Base-by-base conservation (phyloP, 1,140 invertebrate genomes). In the Holotrichia oblita region DNA sequence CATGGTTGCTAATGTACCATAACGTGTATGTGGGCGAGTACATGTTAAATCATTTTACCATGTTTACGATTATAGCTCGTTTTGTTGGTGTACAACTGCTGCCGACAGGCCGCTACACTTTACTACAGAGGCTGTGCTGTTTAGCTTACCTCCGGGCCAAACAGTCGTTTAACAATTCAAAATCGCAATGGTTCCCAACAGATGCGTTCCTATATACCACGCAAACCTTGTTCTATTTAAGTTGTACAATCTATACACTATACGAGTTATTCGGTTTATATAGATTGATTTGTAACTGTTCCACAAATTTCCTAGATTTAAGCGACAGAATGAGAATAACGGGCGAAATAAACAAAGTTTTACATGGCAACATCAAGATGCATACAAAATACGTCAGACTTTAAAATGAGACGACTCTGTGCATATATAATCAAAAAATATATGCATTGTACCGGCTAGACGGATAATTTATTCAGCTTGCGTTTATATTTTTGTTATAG, bases 71-170 rank as follows among this genome's bases (percentile, higher is more conserved):
- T 48, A 48, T 48, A n/a, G 44, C 8, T n/a, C 44, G 44, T 48
- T 48, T 12, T n/a, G 44, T n/a, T 48, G 44, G 12, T 48, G 44
- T 48, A 48, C 44, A 48, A 48, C 44, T 48, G 44, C n/a, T 48
- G 44, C n/a, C 44, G 44, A 48, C 44, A 48, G n/a, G 44, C 44
- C 44, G 44, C 44, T 48, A 48, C 44, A 48, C 44, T 48, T 48
- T 48, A 48, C 44, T 48, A 48, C 44, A 48, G 44, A 48, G 12
- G 40, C 40, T 41, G 10, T 41, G 44, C 44, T 14, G n/a, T 12
- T 10, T 12, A 48, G 44, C 12, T n/a, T 10, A 10, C n/a, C 44
- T 48, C n/a, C n/a, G n/a, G n/a, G 44, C 12, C n/a, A 14, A 48
- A 10, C 44, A 14, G n/a, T 48, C 44, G n/a, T 48, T 48, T 48